phyloP scores from a whole-genome alignment of 2,797 vertebrate species.

The Gephyroberyx darwinii region DNA sequence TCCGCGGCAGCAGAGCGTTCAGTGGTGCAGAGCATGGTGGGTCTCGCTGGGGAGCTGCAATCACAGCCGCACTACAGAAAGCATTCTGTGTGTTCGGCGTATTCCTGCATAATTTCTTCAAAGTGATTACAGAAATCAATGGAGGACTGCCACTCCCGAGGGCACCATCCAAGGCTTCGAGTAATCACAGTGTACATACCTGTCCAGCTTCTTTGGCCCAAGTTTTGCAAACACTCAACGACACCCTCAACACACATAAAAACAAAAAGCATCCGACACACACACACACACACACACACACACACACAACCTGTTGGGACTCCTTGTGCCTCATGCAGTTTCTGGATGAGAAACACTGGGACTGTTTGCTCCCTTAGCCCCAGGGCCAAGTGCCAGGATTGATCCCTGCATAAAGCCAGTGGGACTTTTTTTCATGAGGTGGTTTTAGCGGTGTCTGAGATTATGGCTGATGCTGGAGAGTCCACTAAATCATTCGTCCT shows the following conservation, averaged over 20 bases:
- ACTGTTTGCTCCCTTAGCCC: constrained; percentile 49
- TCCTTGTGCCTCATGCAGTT: constrained; percentile 36
- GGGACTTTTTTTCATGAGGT: constrained; percentile 47
- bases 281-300: constrained; percentile 21
- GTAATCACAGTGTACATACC: constrained; percentile 69
- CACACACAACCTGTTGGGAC: constrained; percentile 46
- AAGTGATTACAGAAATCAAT: constrained; percentile 79
- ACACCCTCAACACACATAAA: constrained; percentile 22
- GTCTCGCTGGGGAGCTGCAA: constrained; percentile 67
- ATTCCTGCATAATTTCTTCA: constrained; percentile 79
- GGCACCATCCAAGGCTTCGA: constrained; percentile 52
- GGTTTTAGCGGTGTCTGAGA: constrained; percentile 44
- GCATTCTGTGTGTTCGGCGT: constrained; percentile 69
- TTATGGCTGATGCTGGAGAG: constrained; percentile 49
- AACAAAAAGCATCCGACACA: constrained; percentile 20
- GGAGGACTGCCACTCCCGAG: constrained; percentile 57
- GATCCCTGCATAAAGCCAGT: constrained; percentile 48
- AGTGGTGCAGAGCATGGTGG: constrained; percentile 52
- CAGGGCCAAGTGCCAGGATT: constrained; percentile 54
- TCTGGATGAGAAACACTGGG: constrained; percentile 43
- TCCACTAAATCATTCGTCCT: constrained; percentile 36
- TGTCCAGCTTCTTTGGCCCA: constrained; percentile 44
- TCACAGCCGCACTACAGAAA: constrained; percentile 69
- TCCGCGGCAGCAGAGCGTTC: constrained; percentile 44
- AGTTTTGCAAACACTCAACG: constrained; percentile 36